These are phyloP conservation scores for Stramonita haemastoma DNA, from an alignment of 2,888 invertebrate genomes.

Conservation along the genomic window DNA sequence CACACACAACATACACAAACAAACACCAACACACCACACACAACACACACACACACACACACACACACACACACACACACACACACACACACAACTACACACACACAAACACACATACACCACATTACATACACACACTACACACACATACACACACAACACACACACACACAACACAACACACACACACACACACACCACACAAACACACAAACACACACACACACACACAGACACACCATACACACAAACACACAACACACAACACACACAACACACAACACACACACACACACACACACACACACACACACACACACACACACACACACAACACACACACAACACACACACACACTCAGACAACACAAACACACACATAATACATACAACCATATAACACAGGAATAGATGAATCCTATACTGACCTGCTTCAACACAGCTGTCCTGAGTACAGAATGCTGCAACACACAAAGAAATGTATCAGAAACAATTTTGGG, in stretches of 20 bases:
- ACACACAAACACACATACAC: too few relatives aligned
- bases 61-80: too few relatives aligned
- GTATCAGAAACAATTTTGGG: too few relatives aligned
- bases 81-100: too few relatives aligned
- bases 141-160: not conserved
- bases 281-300: not conserved
- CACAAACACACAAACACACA: not conserved
- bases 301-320: not conserved
- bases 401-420: not conserved
- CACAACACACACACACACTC: not conserved
- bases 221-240: conserved; percentile 11
- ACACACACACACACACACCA: not conserved
- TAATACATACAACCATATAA: not conserved
- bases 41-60: too few relatives aligned
- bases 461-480: conserved; percentile 20
- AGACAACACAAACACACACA: not conserved
- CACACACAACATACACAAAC: too few relatives aligned
- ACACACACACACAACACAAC: too few relatives aligned
- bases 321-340: too few relatives aligned
- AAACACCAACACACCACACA: too few relatives aligned
- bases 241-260: too few relatives aligned
- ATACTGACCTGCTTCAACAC: conserved; percentile 23
- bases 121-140: not conserved
- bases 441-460: conserved; percentile 26
- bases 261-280: too few relatives aligned